Evolutionary conservation across 1,140 invertebrate genomes (phyloP).

Genomic region (Drosophila saltans): DNA sequence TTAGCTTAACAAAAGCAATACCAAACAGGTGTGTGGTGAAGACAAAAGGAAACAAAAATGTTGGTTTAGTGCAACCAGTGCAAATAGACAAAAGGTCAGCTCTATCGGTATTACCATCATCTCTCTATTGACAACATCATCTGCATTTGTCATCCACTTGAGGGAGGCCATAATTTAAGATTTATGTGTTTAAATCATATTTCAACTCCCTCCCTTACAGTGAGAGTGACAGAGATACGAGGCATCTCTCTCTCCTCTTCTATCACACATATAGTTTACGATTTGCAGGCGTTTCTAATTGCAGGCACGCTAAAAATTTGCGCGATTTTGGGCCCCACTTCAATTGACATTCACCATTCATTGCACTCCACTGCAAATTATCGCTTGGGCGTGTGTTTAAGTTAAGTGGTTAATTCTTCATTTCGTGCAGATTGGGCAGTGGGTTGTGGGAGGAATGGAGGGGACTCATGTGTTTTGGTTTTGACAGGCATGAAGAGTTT

Average conservation of each 20-base stretch:
- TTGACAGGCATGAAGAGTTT: conserved; percentile 48
- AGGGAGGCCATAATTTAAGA: conserved; percentile 71
- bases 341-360: conserved; percentile 36
- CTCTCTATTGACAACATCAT: conserved; percentile 39
- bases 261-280: conserved; percentile 47
- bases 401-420: conserved; percentile 31
- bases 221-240: conserved; percentile 52
- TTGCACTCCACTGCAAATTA: conserved; percentile 58
- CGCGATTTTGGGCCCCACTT: conserved; percentile 24
- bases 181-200: conserved; percentile 75
- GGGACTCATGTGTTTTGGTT: conserved; percentile 31
- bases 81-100: conserved; percentile 15
- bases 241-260: neutral
- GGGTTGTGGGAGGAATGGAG: neutral
- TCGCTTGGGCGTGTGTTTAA: conserved; percentile 60
- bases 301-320: conserved; percentile 58
- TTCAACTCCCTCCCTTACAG: conserved; percentile 40
- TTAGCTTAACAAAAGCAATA: conserved; percentile 2
- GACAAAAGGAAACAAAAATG: conserved; percentile 1
- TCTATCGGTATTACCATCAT: conserved; percentile 19
- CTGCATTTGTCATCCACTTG: conserved; percentile 63
- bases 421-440: conserved; percentile 5
- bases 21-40: conserved; percentile 3
- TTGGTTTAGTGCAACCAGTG: neutral
- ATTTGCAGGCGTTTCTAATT: conserved; percentile 71